Evolutionary conservation across 92 coral and sea anemone genomes (phyloP), one percentile per base, ranked within the genome.

Genomic region (Palythoa caribaeorum): DNA sequence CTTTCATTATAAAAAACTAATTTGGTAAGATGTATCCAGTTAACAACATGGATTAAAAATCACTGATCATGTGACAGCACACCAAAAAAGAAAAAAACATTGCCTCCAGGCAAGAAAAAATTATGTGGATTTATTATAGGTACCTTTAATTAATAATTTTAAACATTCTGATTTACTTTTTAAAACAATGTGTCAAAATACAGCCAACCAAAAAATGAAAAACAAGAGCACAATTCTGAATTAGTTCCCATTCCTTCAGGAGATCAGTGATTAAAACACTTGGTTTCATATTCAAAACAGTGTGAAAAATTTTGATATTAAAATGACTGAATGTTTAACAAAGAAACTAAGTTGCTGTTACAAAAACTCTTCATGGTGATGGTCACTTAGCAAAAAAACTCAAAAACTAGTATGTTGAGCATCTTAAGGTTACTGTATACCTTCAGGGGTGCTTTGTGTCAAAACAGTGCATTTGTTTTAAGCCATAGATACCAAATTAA

Each of bases 41-140:
- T 59, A 59, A 59, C 65, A n/a, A 59, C 65, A 59, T 59, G 65
- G 65, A 59, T 59, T 59, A 59, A 13, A 59, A 59, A 59, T 15
- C 65, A 59, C 65, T 59, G 65, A 59, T 59, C 65, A 59, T 59
- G 65, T 59, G 17, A 59, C 15, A 59, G 65, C 65, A 59, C 65
- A 59, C 20, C 65, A 59, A 59, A n/a, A 59, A n/a, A n/a, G n/a
- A n/a, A n/a, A 59, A 15, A 59, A 59, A n/a, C 65, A 59, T 59
- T 59, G 65, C 14, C 14, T 59, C 65, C 14, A 1, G 12, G 65
- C 16, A 57, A 57, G 65, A 15, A 9, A 57, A 57, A 57, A 57
- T 16, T 57, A 57, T 57, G 65, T 57, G n/a, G 65, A 57, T 57
- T 16, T 57, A 17, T 57, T 57, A 57, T 57, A 12, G 12, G 9